Base-by-base conservation (phyloP, 2,113 vertebrate genomes). In the Elephantulus edwardii region DNA sequence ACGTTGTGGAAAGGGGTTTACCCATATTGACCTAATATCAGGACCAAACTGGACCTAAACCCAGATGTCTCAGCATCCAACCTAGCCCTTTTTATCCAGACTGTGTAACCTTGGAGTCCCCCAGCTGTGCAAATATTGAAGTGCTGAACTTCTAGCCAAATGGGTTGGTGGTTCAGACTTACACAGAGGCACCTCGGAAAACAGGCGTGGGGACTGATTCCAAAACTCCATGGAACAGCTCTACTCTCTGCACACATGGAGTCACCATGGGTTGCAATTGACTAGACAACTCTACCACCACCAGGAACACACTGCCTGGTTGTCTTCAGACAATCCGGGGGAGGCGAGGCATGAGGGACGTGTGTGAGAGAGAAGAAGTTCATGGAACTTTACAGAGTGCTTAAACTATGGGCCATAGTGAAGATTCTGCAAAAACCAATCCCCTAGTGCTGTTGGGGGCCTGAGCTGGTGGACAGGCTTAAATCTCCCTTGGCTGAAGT, bases 11-110 rank as follows among this genome's bases (percentile, higher is more conserved):
- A 93, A 79, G 74, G 71, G 28, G 83, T 44, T 64, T 64, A 38
- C 56, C 82, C 78, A 83, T 28, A 83, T 48, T 68, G 90, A 88
- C 66, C 66, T 80, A 26, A 88, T 86, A 30, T 88, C 42, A 33
- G 40, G 56, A 2, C 46, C 88, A 83, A 88, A 72, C 14, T 54
- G 46, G 44, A 22, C 20, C 40, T 26, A 58, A 82, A 9, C 14
- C 38, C 72, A 54, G 46, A 20, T 40, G 24, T 85, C 86, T 33
- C 8, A 52, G 64, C 26, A 60, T 40, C 44, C 68, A 46, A 56
- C 7, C 8, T 10, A 86, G 40, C 24, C 35, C 35, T 52, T 54
- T 71, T 44, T 40, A 35, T n/a, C 75, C 44, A 75, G 38, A 6
- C 58, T n/a, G 14, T 1, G 14, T 2, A 33, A 38, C 8, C n/a